Percentiles rank a stretch among this genome's conserved stretches.
Evolutionary conservation across 1,140 invertebrate genomes (phyloP).

Genomic region (Cataglyphis hispanica): DNA sequence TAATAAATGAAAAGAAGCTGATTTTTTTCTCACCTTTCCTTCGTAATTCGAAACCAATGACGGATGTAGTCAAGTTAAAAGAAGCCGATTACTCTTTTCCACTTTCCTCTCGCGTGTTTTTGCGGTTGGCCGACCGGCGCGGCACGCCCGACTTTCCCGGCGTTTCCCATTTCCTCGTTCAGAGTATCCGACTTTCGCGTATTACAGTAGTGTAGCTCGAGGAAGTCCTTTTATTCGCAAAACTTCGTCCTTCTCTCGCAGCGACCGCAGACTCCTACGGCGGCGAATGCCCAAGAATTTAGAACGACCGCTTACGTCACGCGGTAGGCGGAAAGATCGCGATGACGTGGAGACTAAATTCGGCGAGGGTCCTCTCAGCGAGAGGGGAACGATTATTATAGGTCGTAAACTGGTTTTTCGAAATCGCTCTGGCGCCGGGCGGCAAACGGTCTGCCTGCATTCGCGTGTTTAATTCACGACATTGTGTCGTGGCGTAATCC

Average conservation of each 20-base stretch:
- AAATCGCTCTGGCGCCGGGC: conserved; percentile 49
- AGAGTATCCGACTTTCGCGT: conserved; percentile 44
- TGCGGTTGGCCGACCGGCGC: not conserved
- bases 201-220: conserved; percentile 11
- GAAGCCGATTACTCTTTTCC: conserved; percentile 30
- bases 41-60: conserved; percentile 23
- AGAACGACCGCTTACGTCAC: conserved; percentile 59
- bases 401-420: conserved; percentile 24
- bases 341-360: conserved; percentile 66
- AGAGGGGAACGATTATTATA: conserved; percentile 26
- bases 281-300: conserved; percentile 61
- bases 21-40: conserved; percentile 20
- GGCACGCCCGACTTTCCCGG: conserved; percentile 29
- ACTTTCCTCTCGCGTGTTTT: conserved; percentile 23
- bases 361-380: conserved; percentile 1
- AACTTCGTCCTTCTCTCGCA: conserved; percentile 5
- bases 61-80: not conserved
- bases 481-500: conserved; percentile 32
- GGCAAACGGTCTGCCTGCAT: not conserved
- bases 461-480: conserved; percentile 58
- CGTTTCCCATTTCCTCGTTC: conserved; percentile 38
- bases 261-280: conserved; percentile 7
- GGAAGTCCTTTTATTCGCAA: conserved; percentile 48
- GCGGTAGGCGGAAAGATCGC: conserved; percentile 47
- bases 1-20: not conserved